Evolutionary conservation across 2,888 invertebrate species (phyloP).

Genomic region (Synergus gifuensis): DNA sequence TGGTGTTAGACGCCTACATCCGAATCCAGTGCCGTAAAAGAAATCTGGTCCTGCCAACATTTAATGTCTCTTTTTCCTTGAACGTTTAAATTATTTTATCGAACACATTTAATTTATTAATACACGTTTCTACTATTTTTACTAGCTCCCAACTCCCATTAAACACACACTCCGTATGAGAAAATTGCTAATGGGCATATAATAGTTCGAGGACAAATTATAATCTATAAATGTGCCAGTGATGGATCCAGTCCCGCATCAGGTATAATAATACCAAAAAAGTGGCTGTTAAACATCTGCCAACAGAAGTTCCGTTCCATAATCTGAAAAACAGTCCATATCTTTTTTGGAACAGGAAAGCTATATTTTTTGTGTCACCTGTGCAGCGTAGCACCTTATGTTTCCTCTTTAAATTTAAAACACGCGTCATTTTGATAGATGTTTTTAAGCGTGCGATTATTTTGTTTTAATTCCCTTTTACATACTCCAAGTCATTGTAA

Average conservation of each 20-base stretch:
- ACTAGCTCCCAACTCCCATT: background rate
- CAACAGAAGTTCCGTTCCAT: slow-evolving; percentile 55
- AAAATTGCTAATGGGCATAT: slow-evolving; percentile 67
- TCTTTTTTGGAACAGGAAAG: slow-evolving; percentile 26
- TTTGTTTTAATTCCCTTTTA: no score
- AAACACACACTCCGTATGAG: no score
- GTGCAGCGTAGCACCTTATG: slow-evolving; percentile 4
- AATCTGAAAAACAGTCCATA: slow-evolving; percentile 30
- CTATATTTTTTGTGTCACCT: slow-evolving; percentile 20
- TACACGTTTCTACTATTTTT: background rate
- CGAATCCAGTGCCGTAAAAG: slow-evolving; percentile 19
- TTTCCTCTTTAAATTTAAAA: background rate
- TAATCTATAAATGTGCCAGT: slow-evolving; percentile 41
- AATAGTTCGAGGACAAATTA: slow-evolving; percentile 59
- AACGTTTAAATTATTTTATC: no score
- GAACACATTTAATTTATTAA: background rate
- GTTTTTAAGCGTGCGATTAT: background rate
- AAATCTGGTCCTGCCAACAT: background rate
- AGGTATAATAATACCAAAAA: slow-evolving; percentile 62
- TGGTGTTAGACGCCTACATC: slow-evolving; percentile 47
- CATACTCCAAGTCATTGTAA: no score
- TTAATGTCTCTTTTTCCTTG: background rate
- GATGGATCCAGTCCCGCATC: slow-evolving; percentile 45
- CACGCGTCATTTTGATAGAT: background rate
- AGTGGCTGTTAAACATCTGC: slow-evolving; percentile 67